Evolutionary conservation across 2,113 vertebrate species (phyloP).

Genomic region (Lampris incognitus): DNA sequence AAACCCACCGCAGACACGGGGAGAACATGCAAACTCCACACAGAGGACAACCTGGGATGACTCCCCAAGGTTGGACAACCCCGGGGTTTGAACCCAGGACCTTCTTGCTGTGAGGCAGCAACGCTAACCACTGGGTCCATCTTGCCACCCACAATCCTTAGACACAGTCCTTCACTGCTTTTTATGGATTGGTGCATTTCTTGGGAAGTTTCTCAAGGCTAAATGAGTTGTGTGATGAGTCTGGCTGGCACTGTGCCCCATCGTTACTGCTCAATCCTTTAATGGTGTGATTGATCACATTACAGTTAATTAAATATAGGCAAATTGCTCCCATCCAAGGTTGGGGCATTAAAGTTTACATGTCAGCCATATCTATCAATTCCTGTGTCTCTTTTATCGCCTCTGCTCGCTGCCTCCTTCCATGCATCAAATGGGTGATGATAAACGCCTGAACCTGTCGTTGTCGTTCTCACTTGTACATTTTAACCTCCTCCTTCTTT

Average conservation of each 20-base stretch:
- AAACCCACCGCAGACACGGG: no score
- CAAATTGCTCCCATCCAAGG: constrained; percentile 68
- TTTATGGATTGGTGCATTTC: constrained; percentile 62
- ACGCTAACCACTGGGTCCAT: neutral
- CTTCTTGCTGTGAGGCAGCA: no score
- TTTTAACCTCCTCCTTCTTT: constrained; percentile 31
- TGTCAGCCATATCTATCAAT: constrained; percentile 66
- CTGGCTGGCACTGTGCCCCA: constrained; percentile 48
- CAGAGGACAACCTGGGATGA: no score
- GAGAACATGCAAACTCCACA: no score
- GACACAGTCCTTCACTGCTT: constrained; percentile 22
- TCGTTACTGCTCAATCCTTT: constrained; percentile 63
- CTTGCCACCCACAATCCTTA: neutral
- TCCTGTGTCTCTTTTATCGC: constrained; percentile 61
- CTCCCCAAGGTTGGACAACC: no score
- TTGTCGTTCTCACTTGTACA: constrained; percentile 38
- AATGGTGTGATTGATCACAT: constrained; percentile 75
- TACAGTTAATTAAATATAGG: constrained; percentile 79
- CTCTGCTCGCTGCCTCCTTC: constrained; percentile 50
- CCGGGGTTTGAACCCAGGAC: no score
- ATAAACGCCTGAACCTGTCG: constrained; percentile 57
- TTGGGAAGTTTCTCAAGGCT: constrained; percentile 46
- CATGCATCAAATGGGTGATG: constrained; percentile 64
- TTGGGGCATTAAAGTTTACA: constrained; percentile 73
- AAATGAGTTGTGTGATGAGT: constrained; percentile 66